Percentiles rank a stretch among this genome's conserved stretches.
Conservation (phyloP, 2,113 vertebrate genomes). For the Rhynchomys soricoides region DNA sequence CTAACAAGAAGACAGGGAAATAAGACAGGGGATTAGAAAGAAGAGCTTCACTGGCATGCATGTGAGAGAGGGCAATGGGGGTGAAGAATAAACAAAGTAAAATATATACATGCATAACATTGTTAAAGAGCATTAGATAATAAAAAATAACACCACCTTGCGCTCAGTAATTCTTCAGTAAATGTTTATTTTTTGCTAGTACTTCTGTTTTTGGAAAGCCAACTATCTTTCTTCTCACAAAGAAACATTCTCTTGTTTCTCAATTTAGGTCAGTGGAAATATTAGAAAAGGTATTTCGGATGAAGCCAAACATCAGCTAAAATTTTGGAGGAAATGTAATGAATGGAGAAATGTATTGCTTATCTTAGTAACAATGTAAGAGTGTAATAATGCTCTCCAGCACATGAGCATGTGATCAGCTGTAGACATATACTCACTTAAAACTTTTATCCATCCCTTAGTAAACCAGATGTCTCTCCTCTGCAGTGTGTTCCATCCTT, state of each 20-base stretch:
- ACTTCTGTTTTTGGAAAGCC: not conserved
- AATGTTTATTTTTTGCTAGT: not conserved
- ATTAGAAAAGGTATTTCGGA: not conserved
- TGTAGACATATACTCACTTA: not conserved
- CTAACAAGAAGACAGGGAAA: not conserved
- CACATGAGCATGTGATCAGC: not conserved
- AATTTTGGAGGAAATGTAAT: not conserved
- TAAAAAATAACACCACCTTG: not conserved
- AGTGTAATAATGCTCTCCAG: not conserved
- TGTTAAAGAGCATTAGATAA: not conserved
- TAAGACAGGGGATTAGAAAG: not conserved
- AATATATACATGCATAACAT: accelerated
- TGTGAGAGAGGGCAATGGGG: not conserved
- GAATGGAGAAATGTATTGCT: constrained; percentile 6
- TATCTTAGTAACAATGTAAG: not conserved
- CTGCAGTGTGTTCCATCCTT: not conserved
- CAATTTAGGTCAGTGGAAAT: not conserved
- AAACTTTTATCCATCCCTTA: not conserved
- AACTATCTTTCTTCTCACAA: not conserved
- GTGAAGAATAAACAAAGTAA: not conserved
- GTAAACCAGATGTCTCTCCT: not conserved
- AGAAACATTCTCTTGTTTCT: not conserved
- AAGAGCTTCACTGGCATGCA: not conserved
- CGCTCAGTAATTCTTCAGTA: not conserved
- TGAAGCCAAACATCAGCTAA: constrained; percentile 17